phyloP scores from a whole-genome alignment of 2,797 vertebrate genomes.

The Calcarius lapponicus region DNA sequence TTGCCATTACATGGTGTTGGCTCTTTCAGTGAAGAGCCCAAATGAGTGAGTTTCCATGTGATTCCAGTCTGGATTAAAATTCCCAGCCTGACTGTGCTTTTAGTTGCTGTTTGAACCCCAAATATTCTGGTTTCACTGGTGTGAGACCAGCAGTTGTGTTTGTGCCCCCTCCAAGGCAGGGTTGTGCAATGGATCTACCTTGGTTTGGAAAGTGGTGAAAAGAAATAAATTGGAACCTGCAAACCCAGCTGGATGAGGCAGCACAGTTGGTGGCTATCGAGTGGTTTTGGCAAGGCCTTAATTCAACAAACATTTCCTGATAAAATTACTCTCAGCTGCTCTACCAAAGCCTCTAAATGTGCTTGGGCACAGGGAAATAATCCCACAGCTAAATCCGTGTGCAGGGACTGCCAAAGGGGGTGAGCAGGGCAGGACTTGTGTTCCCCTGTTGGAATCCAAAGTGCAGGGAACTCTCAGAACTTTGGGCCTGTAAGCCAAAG shows the following conservation, averaged over 20 bases:
- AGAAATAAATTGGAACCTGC: not conserved
- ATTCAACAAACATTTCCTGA: not conserved
- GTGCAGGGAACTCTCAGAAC: not conserved
- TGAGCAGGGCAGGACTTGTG: not conserved
- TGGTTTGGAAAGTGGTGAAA: not conserved
- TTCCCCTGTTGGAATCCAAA: not conserved
- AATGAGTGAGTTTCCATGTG: not conserved
- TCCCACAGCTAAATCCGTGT: fast-evolving
- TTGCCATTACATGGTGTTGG: not conserved
- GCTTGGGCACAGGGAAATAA: not conserved
- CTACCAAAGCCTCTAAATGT: not conserved
- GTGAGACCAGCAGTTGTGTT: not conserved
- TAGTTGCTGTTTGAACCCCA: not conserved
- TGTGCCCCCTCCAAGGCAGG: not conserved
- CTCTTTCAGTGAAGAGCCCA: not conserved
- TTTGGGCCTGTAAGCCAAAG: not conserved
- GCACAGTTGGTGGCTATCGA: not conserved
- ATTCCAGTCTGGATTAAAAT: not conserved
- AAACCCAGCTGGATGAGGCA: not conserved
- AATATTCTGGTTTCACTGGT: not conserved
- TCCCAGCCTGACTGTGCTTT: not conserved
- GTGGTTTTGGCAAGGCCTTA: not conserved
- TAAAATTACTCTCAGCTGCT: not conserved
- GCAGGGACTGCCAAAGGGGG: not conserved
- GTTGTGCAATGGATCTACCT: not conserved